Evolutionary conservation across 2,797 vertebrate species (phyloP).

Genomic region (Anas capensis): DNA sequence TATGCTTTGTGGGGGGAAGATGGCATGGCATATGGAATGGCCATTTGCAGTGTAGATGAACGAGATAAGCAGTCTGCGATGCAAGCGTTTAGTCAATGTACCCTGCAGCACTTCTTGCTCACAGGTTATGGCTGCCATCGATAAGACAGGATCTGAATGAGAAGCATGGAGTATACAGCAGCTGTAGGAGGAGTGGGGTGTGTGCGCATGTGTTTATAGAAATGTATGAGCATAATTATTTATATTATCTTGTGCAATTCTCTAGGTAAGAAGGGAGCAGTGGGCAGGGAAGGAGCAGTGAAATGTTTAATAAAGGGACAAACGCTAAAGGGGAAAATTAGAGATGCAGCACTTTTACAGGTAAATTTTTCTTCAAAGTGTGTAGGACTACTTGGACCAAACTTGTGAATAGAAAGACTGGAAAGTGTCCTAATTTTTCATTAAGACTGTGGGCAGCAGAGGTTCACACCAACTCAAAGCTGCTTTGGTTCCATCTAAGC

Average conservation of each 20-base stretch:
- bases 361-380: constrained; percentile 4
- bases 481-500: not conserved
- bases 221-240: not conserved
- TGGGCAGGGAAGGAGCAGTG: constrained; percentile 8
- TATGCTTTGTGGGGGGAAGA: not conserved
- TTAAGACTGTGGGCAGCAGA: not conserved
- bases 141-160: not conserved
- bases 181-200: not conserved
- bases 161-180: not conserved
- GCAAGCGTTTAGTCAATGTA: not conserved
- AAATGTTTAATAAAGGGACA: not conserved
- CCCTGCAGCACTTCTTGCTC: constrained; percentile 1
- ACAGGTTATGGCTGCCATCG: not conserved
- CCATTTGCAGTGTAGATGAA: not conserved
- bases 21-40: not conserved
- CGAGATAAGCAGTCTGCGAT: not conserved
- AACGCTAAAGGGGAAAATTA: constrained; percentile 7
- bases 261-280: constrained; percentile 29
- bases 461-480: constrained; percentile 7
- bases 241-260: constrained; percentile 24
- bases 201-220: not conserved
- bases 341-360: not conserved
- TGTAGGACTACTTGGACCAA: not conserved
- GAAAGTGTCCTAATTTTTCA: constrained; percentile 7
- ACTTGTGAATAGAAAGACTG: not conserved